Evolutionary conservation across 2,113 vertebrate genomes (phyloP), one percentile per base, ranked within the genome.

Genomic region (Elanoides forficatus): DNA sequence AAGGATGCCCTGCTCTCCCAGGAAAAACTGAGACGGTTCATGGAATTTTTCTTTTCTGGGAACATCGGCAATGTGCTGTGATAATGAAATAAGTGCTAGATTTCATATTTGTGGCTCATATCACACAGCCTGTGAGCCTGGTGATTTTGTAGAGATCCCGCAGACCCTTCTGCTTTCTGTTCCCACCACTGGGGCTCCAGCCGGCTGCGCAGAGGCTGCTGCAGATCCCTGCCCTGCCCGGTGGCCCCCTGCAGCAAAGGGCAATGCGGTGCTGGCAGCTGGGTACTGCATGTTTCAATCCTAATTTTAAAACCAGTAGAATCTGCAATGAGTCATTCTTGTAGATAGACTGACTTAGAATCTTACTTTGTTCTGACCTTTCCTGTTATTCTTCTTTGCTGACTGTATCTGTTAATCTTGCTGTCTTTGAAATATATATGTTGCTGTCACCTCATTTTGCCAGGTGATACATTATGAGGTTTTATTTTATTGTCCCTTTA

Each of bases 401-500:
- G 89, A 82, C 56, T 52, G 4, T 81, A 52, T 79, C 73, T 87
- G 72, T 85, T 90, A 85, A 79, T 89, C 81, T 82, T 90, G 65
- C 66, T 93, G 62, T 80, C 84, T 91, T 82, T 76, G 59, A 56
- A 87, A 93, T 93, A 91, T 72, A 32, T 71, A 88, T 91, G 47
- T 79, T 89, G 29, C 81, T 93, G 89, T 94, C 76, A 81, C 38
- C 55, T 89, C 16, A 12, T 89, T 93, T 94, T 96, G 84, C 74
- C 81, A 91, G 91, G 86, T 79, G 52, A 85, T 95, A 79, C 9
- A 40, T 93, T 96, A 85, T 32, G 27, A 65, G 65, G 40, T 79
- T 95, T 86, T 78, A 67, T 92, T 94, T 90, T 93, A 60, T 52
- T 80, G 43, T 85, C 43, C 65, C 56, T 91, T 89, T 93, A 91